Conservation (phyloP, 37 sponge, comb jelly and placozoan species). For the Sycon ciliatum region DNA sequence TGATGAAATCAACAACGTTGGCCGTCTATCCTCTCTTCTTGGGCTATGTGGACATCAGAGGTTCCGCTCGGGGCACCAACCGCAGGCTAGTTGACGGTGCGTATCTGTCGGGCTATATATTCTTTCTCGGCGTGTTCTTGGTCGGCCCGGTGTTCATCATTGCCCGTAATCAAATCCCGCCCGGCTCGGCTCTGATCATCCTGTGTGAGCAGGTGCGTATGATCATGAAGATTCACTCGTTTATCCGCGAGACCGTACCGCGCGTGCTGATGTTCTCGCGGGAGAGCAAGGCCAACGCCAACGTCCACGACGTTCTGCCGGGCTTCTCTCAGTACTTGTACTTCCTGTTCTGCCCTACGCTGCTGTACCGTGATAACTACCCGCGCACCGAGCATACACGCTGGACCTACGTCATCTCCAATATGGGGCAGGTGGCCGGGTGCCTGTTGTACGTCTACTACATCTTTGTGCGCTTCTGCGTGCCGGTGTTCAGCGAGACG, state of each 20-base stretch:
- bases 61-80: neutral
- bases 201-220: constrained; percentile 62
- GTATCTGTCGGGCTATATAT: constrained; percentile 21
- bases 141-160: constrained; percentile 26
- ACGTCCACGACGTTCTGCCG: constrained; percentile 44
- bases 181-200: constrained; percentile 47
- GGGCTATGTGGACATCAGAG: constrained; percentile 3
- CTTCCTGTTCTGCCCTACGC: constrained; percentile 63
- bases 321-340: constrained; percentile 56
- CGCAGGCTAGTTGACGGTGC: constrained; percentile 30
- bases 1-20: constrained; percentile 34
- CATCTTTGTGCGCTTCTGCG: constrained; percentile 2
- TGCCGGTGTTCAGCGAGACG: constrained; percentile 1
- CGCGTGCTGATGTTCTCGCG: too few relatives aligned
- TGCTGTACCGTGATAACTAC: constrained; percentile 69
- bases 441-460: constrained; percentile 12
- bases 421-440: constrained; percentile 20
- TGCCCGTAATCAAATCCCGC: constrained; percentile 38
- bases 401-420: constrained; percentile 29
- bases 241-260: constrained; percentile 66
- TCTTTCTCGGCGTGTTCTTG: constrained; percentile 40
- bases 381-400: constrained; percentile 34
- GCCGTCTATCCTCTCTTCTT: constrained; percentile 39
- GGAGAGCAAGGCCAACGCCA: too few relatives aligned
- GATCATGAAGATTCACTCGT: constrained; percentile 60